Evolutionary conservation across 1,140 invertebrate species (phyloP).

Genomic region (Trichonephila clavipes): DNA sequence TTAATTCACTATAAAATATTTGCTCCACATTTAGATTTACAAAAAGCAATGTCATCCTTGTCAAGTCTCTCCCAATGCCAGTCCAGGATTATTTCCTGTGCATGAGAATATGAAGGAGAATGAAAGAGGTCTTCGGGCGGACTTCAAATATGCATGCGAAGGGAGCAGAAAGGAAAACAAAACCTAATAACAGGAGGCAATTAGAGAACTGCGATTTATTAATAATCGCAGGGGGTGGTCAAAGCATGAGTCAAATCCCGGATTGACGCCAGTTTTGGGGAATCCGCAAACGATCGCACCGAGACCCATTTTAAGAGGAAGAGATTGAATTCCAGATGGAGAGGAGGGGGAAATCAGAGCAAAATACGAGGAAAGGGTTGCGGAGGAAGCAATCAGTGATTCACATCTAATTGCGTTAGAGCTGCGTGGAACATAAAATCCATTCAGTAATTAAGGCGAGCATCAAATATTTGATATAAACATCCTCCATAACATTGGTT

Average conservation of each 20-base stretch:
- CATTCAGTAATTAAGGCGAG: not conserved
- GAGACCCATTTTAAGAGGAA: not conserved
- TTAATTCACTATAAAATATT: too few relatives aligned
- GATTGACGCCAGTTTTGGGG: not conserved
- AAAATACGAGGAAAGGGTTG: not conserved
- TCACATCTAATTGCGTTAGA: not conserved
- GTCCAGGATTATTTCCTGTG: too few relatives aligned
- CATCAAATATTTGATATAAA: not conserved
- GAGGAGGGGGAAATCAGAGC: not conserved
- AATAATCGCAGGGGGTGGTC: constrained; percentile 22
- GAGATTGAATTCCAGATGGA: not conserved
- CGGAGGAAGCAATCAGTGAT: not conserved
- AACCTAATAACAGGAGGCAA: not conserved
- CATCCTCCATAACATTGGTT: too few relatives aligned
- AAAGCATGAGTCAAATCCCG: not conserved
- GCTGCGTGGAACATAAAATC: not conserved
- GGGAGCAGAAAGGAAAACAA: not conserved
- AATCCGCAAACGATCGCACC: not conserved
- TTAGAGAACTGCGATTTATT: constrained; percentile 66
- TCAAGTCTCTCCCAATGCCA: too few relatives aligned
- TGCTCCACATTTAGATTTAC: too few relatives aligned
- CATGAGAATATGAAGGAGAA: too few relatives aligned
- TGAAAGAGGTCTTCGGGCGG: too few relatives aligned
- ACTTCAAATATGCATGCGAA: too few relatives aligned
- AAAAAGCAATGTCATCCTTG: too few relatives aligned